Percentiles rank a stretch among this genome's conserved stretches.
phyloP scores from a whole-genome alignment of 2,797 vertebrate genomes.

The Poliocrania exsul region DNA sequence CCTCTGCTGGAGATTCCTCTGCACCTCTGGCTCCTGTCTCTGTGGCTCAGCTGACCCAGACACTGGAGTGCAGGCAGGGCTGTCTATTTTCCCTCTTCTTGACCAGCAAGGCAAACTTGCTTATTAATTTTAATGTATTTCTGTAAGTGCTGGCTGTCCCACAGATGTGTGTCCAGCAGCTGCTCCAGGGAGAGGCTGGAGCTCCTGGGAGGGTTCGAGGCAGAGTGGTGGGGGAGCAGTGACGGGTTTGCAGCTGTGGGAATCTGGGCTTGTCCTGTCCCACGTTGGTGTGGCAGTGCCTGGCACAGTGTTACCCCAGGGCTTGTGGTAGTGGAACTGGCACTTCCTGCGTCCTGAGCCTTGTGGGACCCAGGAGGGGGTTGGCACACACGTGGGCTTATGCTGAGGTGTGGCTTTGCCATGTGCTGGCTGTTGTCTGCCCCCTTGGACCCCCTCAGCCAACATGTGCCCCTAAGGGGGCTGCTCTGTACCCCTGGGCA shows the following conservation, averaged over 20 bases:
- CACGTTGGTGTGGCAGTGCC: rapidly evolving
- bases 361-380: neutral
- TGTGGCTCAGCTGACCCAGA: neutral
- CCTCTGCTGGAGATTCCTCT: neutral
- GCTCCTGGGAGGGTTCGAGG: neutral
- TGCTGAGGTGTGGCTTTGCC: neutral
- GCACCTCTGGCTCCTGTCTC: neutral
- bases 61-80: neutral
- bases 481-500: too few relatives aligned
- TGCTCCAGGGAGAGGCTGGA: neutral
- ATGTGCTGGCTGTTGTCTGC: rapidly evolving
- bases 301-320: rapidly evolving
- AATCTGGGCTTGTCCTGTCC: neutral
- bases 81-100: neutral
- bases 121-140: neutral
- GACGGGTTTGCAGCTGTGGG: neutral
- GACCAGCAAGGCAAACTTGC: neutral
- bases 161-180: rapidly evolving
- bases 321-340: rapidly evolving
- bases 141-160: neutral
- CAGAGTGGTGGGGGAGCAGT: rapidly evolving
- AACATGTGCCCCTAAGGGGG: neutral
- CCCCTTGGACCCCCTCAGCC: neutral
- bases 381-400: rapidly evolving
- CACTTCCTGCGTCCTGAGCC: neutral